Base-by-base conservation (phyloP, 2,797 vertebrate species). In the Acanthopagrus latus region DNA sequence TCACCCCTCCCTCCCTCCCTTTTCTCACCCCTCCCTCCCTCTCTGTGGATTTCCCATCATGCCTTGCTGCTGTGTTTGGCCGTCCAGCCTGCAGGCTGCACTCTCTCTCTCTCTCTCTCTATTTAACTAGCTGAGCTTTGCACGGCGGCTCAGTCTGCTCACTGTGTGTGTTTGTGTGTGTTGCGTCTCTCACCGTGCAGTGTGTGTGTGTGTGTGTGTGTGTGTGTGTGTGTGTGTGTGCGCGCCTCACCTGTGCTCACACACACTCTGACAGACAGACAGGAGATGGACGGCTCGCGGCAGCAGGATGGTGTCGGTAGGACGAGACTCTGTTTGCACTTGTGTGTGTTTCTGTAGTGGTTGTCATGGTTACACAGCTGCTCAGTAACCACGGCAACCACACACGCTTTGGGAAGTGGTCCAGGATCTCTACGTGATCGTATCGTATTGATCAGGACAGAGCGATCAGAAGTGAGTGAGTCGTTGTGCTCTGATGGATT, bases 41-140 rank as follows among this genome's bases (percentile, higher is more conserved):
- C 54, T 1, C 23, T 38, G 50, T 50, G 64, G 64, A 55, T 74
- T 74, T 85, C 87, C 84, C 87, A 85, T 4, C 71, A 83, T 85
- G 81, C 81, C 60, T 70, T 78, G 63, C 64, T 64, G 63, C 65
- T 54, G 25, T 74, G 66, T 70, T 81, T 62, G 46, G 74, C 48
- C 41, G 1, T 64, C 76, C 68, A 67, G 43, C 43, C 46, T 44
- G 50, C 47, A 41, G 43, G 48, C 46, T 44, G 50, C 47, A 41
- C 1, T 1, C 29, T 2, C 17, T 20, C 21, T 2, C 76, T 33
- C 4, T 27, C 38, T 51, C 8, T 51, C 4, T 14, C 33, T 27
- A 27, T 73, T 1, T 56, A 56, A 65, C 44, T 33, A 64, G 56
- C 64, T 82, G 86, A 82, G 80, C 76, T 78, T 76, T 8, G 13